A percentile compares a stretch with the other conserved stretches of the same genome.
These are phyloP conservation scores for Stenotaenia linearis DNA, from an alignment of 2,888 invertebrate species.

Conservation along the genomic window DNA sequence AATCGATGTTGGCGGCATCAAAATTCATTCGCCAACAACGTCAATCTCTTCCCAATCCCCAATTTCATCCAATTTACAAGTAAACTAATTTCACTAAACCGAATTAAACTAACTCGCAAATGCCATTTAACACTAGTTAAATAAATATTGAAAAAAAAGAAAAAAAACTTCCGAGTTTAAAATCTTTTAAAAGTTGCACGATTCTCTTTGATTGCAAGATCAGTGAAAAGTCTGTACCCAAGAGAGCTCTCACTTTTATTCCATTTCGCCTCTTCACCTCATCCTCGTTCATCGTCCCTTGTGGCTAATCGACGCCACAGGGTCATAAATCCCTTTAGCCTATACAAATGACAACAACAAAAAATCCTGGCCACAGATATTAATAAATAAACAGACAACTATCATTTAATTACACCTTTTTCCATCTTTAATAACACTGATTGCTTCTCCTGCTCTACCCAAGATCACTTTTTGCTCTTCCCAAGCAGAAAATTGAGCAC, in stretches of 20 bases:
- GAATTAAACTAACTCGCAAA: neutral
- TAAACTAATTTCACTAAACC: neutral
- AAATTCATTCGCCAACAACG: neutral
- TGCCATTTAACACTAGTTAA: neutral
- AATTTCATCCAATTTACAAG: neutral
- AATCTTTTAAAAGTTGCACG: constrained; percentile 2
- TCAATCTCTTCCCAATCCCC: neutral
- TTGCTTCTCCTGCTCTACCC: too few species aligned
- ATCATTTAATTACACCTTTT: neutral
- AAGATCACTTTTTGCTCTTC: too few species aligned
- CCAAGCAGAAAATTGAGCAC: too few species aligned
- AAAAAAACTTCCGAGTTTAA: neutral
- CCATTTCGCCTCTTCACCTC: constrained; percentile 6
- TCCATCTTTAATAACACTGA: neutral
- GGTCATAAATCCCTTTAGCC: neutral
- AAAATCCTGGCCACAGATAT: neutral
- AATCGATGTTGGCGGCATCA: neutral
- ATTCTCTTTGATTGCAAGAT: neutral
- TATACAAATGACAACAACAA: neutral
- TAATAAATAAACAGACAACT: neutral
- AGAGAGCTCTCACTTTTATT: constrained; percentile 6
- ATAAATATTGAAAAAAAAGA: neutral
- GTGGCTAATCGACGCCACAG: constrained; percentile 12
- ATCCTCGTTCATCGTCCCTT: neutral
- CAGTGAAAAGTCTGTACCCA: neutral